Evolutionary conservation across 2,888 invertebrate species (phyloP).

Genomic region (Cryptosula pallasiana): DNA sequence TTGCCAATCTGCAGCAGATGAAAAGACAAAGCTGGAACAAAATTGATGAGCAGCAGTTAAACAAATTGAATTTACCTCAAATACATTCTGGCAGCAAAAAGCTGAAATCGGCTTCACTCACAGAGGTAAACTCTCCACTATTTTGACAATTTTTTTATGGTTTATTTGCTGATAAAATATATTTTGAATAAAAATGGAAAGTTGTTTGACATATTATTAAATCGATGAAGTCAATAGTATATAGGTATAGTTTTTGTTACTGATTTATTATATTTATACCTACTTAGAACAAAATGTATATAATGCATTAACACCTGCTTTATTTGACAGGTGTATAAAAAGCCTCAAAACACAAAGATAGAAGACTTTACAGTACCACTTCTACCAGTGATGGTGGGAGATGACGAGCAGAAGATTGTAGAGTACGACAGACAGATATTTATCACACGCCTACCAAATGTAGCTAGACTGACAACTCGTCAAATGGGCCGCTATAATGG

Average conservation of each 20-base stretch:
- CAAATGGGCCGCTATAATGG: slow-evolving; percentile 17
- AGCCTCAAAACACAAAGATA: background rate
- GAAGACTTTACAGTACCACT: slow-evolving; percentile 13
- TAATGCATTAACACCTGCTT: too few species aligned
- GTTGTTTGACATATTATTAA: too few species aligned
- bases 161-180: too few species aligned
- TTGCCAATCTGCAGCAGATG: background rate
- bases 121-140: background rate
- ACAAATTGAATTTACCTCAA: slow-evolving; percentile 3
- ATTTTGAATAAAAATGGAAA: too few species aligned
- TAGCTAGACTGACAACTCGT: slow-evolving; percentile 4
- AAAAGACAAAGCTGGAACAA: background rate
- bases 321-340: background rate
- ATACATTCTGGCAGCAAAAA: background rate
- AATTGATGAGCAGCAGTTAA: slow-evolving; percentile 13
- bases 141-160: too few species aligned
- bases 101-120: slow-evolving; percentile 1
- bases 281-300: too few species aligned
- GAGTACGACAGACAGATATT: slow-evolving; percentile 23
- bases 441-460: background rate
- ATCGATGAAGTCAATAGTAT: too few species aligned
- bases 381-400: slow-evolving; percentile 21
- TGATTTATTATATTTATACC: too few species aligned
- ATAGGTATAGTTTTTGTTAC: too few species aligned
- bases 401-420: slow-evolving; percentile 17